These are phyloP conservation scores for Neodiprion virginianus DNA, from an alignment of 1,140 invertebrate genomes.

Conservation along the genomic window DNA sequence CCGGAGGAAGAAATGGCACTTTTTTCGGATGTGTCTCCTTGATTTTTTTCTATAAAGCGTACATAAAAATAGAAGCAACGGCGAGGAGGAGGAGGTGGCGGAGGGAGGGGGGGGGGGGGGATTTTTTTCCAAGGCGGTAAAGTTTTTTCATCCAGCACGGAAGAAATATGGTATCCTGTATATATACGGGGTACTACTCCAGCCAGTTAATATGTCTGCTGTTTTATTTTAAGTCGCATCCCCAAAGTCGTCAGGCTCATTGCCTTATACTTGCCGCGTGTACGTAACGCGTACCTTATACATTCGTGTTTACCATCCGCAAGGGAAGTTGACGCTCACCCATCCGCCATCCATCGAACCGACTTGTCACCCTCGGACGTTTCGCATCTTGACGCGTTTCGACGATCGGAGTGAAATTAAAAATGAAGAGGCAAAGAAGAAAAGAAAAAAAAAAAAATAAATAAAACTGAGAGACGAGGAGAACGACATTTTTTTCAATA, in stretches of 20 bases:
- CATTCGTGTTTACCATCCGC: too few species aligned
- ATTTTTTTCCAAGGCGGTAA: not conserved
- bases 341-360: not conserved
- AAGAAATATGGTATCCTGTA: constrained; percentile 49
- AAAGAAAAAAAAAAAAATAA: not conserved
- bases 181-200: not conserved
- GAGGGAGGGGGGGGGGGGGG: not conserved
- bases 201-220: constrained; percentile 5
- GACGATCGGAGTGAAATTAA: not conserved
- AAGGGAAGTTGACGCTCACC: too few species aligned
- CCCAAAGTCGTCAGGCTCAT: not conserved
- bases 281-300: too few species aligned
- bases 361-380: not conserved
- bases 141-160: constrained; percentile 12
- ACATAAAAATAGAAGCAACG: not conserved
- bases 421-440: not conserved
- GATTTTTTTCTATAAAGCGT: not conserved
- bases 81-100: not conserved
- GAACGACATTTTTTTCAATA: too few species aligned
- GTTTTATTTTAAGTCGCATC: not conserved
- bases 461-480: not conserved
- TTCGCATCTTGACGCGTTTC: not conserved
- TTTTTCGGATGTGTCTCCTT: too few species aligned
- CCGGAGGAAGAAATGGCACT: too few species aligned
- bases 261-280: not conserved